These are phyloP conservation scores for Heliconius sara DNA, from an alignment of 2,888 invertebrate species.

Conservation along the genomic window DNA sequence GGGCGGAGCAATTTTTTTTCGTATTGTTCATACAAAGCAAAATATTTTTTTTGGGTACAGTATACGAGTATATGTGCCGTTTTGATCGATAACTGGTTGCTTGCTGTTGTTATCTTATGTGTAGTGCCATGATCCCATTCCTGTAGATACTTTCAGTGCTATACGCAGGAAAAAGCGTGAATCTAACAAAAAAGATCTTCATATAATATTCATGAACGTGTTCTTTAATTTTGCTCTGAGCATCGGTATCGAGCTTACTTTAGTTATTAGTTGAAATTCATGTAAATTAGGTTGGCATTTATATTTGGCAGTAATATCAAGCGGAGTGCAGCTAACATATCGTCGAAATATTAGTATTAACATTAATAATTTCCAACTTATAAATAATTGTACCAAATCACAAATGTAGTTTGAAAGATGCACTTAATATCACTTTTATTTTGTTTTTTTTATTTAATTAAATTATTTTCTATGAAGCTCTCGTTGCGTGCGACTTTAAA, in stretches of 20 bases:
- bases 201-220: neutral
- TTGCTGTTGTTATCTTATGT: too few species aligned
- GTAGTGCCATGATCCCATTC: too few species aligned
- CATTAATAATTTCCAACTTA: conserved; percentile 27
- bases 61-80: too few species aligned
- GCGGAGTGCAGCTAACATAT: conserved; percentile 28
- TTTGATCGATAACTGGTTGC: too few species aligned
- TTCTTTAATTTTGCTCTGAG: neutral
- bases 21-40: too few species aligned
- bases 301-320: conserved; percentile 32
- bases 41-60: too few species aligned
- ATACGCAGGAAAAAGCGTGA: neutral
- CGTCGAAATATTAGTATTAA: conserved; percentile 17
- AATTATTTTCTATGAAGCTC: neutral
- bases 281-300: conserved; percentile 43
- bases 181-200: neutral
- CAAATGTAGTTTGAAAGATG: neutral
- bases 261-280: conserved; percentile 43
- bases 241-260: neutral
- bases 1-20: too few species aligned
- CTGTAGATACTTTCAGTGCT: too few species aligned
- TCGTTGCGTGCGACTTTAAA: too few species aligned
- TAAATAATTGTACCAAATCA: conserved; percentile 17
- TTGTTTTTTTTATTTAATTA: neutral
- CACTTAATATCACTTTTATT: neutral